These are phyloP conservation scores for Platycheirus albimanus DNA, from an alignment of 2,888 invertebrate species.

Conservation along the genomic window DNA sequence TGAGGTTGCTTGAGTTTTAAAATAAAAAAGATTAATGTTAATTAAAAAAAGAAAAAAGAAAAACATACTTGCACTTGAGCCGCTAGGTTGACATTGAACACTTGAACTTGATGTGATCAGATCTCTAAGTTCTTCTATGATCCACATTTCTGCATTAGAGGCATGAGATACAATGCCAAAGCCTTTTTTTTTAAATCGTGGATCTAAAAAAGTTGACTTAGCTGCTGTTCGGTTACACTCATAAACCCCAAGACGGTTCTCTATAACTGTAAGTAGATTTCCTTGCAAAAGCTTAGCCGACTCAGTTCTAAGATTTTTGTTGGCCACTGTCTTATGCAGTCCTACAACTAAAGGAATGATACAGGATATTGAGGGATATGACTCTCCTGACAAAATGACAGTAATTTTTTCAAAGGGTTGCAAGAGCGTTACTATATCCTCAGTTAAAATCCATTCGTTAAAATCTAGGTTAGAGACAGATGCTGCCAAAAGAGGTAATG, in stretches of 20 bases:
- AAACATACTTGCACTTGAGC: no score
- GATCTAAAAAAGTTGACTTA: constrained; percentile 25
- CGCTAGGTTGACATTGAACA: no score
- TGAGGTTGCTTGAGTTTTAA: no score
- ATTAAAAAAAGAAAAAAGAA: no score
- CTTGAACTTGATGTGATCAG: no score
- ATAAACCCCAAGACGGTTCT: background rate
- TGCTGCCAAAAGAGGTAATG: constrained; percentile 20
- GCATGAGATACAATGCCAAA: no score
- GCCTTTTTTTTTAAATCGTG: constrained; percentile 1
- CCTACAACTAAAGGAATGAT: constrained; percentile 27
- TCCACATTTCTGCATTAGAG: no score
- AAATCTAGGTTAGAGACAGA: constrained; percentile 1
- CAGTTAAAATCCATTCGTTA: constrained; percentile 14
- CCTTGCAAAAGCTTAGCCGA: constrained; percentile 19
- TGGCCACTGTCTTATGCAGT: constrained; percentile 17
- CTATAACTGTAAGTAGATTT: constrained; percentile 8
- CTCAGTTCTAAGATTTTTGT: constrained; percentile 11
- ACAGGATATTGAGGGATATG: constrained; percentile 24
- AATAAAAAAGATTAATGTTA: no score
- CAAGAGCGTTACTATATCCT: constrained; percentile 10
- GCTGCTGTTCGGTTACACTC: constrained; percentile 3
- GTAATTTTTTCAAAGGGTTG: constrained; percentile 20
- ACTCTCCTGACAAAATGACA: constrained; percentile 2
- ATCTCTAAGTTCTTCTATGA: no score